phyloP scores from a whole-genome alignment of 2,113 vertebrate genomes.

The Oceanodroma tethys region DNA sequence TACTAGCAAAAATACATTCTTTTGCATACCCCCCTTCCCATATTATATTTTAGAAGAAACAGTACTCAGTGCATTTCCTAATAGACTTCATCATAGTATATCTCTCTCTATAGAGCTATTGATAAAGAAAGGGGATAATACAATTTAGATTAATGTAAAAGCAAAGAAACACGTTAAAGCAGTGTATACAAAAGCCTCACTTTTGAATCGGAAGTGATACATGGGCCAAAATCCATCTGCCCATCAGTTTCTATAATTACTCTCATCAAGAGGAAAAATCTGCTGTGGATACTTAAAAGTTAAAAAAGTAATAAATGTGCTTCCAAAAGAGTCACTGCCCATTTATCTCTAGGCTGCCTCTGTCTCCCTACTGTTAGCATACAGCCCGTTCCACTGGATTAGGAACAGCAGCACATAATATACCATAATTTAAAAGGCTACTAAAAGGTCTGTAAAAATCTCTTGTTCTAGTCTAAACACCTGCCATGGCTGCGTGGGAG shows the following conservation, averaged over 20 bases:
- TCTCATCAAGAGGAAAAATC: neutral
- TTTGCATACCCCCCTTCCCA: constrained; percentile 62
- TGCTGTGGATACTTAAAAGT: neutral
- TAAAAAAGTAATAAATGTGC: neutral
- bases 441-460: neutral
- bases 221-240: neutral
- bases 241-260: neutral
- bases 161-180: constrained; percentile 56
- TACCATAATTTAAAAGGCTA: neutral
- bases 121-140: constrained; percentile 65
- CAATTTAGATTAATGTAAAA: constrained; percentile 61
- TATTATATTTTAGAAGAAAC: constrained; percentile 67
- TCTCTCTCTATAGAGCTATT: constrained; percentile 65
- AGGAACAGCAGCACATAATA: neutral
- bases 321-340: neutral
- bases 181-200: constrained; percentile 51
- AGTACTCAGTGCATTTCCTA: constrained; percentile 80
- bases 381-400: neutral
- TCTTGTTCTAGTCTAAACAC: neutral
- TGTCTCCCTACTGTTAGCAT: neutral
- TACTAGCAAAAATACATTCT: constrained; percentile 81
- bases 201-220: neutral
- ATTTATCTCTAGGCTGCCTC: neutral
- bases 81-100: constrained; percentile 67
- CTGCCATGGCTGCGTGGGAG: neutral